Base-by-base conservation (phyloP, 2,888 invertebrate species). In the Callyntrura guangdongensis region DNA sequence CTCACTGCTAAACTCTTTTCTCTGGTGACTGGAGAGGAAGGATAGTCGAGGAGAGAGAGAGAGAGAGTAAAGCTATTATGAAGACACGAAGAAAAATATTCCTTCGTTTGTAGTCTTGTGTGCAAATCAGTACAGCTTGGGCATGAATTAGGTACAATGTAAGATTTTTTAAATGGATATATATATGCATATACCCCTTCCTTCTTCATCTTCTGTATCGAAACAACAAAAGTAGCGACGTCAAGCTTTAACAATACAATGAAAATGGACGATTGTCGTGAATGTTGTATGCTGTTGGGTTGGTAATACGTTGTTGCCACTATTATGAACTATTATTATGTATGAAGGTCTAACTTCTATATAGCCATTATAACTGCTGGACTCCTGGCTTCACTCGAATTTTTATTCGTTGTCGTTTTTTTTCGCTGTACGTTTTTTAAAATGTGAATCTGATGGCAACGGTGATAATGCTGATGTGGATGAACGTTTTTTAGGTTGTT, bases 391-490 rank as follows among this genome's bases (percentile, higher is more conserved):
- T n/a, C 36, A 36, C 36, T 36, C 6, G 2, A n/a, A 36, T 36
- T 36, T 36, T 36, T 36, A 4, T 36, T 36, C 6, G 6, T 36
- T 36, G 3, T 36, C 36, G 36, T 6, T 6, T 36, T 36, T 36
- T 6, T 36, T 36, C 6, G 36, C 2, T 36, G 36, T 6, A 36
- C 36, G 36, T 36, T 72, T 5, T 45, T 72, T 17, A 20, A 64
- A 27, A 86, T 86, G 69, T 69, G 72, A 84, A 53, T 27, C 27
- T 84, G 84, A 56, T 69, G 61, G 61, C 45, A 27, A 53, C 69
- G 72, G 22, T 12, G 61, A 74, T 86, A 56, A 27, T 11, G 27
- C 3, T 25, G 2, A 17, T 22, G 2, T 9, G 27, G 27, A 5
- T 64, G 20, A 20, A 25, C 14, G 36, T n/a, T 64, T 1, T n/a